Evolutionary conservation across 64 coral and sea anemone species (phyloP).

Genomic region (Stichodactyla helianthus): DNA sequence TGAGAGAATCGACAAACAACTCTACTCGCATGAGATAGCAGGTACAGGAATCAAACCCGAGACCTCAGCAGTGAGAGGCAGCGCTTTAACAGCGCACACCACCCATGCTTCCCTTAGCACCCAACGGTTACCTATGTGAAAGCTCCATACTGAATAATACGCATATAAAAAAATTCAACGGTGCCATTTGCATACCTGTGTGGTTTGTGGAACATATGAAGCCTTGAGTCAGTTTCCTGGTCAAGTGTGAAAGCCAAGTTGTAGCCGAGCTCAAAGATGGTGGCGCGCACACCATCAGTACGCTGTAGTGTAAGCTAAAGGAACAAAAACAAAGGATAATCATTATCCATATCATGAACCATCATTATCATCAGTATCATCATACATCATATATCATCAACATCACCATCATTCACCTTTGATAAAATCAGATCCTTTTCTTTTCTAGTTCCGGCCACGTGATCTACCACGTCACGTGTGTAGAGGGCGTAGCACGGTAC

Average conservation of each 20-base stretch:
- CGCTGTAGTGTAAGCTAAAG: conserved; percentile 67
- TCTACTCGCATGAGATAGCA: too few relatives aligned
- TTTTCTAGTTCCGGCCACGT: conserved; percentile 53
- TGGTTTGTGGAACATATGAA: conserved; percentile 84
- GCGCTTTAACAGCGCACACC: too few relatives aligned
- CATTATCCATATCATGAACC: not conserved
- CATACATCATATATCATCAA: not conserved
- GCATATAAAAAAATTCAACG: not conserved
- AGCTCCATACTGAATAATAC: too few relatives aligned
- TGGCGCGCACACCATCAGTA: conserved; percentile 81
- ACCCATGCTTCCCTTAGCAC: too few relatives aligned
- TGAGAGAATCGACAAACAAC: too few relatives aligned
- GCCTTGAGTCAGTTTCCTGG: conserved; percentile 54
- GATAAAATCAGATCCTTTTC: conserved; percentile 78
- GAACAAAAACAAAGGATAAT: not conserved
- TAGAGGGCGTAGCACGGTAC: conserved; percentile 74
- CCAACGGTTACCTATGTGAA: too few relatives aligned
- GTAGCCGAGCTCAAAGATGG: conserved; percentile 72
- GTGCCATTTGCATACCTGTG: conserved; percentile 39
- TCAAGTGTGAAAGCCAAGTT: conserved; percentile 67
- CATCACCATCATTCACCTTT: conserved; percentile 36
- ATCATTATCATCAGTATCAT: not conserved
- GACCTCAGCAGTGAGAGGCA: too few relatives aligned
- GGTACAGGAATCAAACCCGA: too few relatives aligned
- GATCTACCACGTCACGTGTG: conserved; percentile 73